Evolutionary conservation across 1,140 invertebrate species (phyloP), one percentile per base, ranked within the genome.

Genomic region (Protaetia brevitarsis): DNA sequence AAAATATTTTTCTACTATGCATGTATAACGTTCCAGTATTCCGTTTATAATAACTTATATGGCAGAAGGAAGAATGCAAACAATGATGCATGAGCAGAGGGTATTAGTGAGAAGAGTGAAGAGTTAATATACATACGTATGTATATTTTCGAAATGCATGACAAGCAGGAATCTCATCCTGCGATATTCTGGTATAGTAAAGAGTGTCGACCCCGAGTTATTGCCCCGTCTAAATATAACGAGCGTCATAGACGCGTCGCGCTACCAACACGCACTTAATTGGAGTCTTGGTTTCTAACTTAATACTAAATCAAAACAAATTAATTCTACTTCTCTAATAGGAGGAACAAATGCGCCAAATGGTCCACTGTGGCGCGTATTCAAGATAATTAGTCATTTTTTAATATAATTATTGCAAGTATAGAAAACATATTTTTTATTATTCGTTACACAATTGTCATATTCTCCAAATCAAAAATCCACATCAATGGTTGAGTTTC

Each of bases 121-220:
- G 27, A 29, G 57, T 59, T 59, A 31, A 59, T 59, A 59, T 59
- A n/a, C n/a, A n/a, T n/a, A n/a, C n/a, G n/a, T n/a, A n/a, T n/a
- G n/a, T n/a, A 29, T 59, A 27, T 27, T 59, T 59, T 59, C 57
- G 57, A 59, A 59, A 59, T 31, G 57, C 57, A 59, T 59, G 57
- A 59, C 57, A 59, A 28, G 30, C 57, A 59, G 30, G 57, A 59
- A 59, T 59, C 23, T 28, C 57, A 59, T 59, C 57, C 57, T n/a
- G 29, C 23, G 57, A 59, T 59, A 59, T 59, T 59, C 57, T 59
- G 13, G 57, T 59, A 59, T 29, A 59, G 41, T 51, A 51, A 51
- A 59, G 57, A 59, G 57, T 59, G 57, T 59, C 57, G 57, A 59
- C 57, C 57, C 57, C 57, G 26, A 59, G 57, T 59, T 59, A 59